Conservation (phyloP, 1,140 invertebrate genomes). For the Trichonephila clavipes region DNA sequence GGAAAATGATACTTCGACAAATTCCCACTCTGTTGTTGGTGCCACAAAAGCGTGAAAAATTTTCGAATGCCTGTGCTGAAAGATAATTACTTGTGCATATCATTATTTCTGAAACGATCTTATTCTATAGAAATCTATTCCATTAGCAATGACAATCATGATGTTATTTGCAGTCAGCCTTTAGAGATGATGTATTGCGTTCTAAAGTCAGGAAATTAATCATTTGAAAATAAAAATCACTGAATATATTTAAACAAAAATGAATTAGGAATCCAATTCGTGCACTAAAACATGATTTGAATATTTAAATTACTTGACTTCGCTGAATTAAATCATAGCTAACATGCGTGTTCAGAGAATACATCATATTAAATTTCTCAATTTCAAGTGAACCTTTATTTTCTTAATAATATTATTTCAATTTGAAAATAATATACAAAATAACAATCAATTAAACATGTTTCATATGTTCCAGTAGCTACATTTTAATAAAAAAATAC, state of each 20-base stretch:
- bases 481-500: no score
- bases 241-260: neutral
- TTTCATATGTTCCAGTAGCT: no score
- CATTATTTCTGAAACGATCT: slow-evolving; percentile 9
- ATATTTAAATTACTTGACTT: no score
- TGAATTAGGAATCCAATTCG: neutral
- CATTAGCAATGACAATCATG: slow-evolving; percentile 2
- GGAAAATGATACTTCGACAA: slow-evolving; percentile 38
- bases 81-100: slow-evolving; percentile 29
- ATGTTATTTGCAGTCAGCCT: slow-evolving; percentile 13
- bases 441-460: no score
- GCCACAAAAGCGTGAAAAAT: slow-evolving; percentile 20
- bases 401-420: no score
- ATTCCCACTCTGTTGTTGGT: neutral
- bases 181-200: neutral
- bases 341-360: no score
- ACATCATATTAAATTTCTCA: no score
- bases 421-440: no score
- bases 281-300: no score
- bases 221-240: neutral
- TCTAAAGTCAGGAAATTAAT: neutral
- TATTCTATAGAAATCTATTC: slow-evolving; percentile 32
- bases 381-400: no score
- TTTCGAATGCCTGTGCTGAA: neutral
- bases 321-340: no score